Base-by-base conservation (phyloP, 1,140 invertebrate genomes). In the Drosophila navojoa region DNA sequence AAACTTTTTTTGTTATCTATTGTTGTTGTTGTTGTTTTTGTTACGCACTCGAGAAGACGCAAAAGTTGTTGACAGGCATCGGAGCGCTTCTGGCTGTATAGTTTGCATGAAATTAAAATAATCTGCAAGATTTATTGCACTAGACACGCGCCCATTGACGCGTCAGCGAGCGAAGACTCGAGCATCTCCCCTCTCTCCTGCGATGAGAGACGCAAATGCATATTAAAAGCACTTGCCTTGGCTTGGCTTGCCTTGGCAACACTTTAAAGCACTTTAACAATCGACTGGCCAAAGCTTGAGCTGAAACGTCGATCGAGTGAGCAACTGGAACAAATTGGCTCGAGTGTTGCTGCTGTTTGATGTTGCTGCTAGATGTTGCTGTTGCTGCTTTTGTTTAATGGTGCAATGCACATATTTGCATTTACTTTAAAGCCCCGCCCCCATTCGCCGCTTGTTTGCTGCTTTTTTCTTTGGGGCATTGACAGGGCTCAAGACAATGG, bases 41-140 rank as follows among this genome's bases (percentile, higher is more conserved):
- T 47, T 66, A 71, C 70, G 66, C 79, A 79, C 77, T 86, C 70
- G 32, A 80, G 61, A 70, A 80, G 61, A 70, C 58, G 57, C 60
- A 59, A 84, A 89, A 89, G 84, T 89, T 87, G 84, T 87, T 87
- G 84, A 87, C 84, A 87, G 84, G 69, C 84, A 69, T 62, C 63
- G 25, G 45, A 22, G 44, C 42, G 11, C 27, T 5, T 15, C 44
- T 15, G 13, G 32, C 11, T 16, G 68, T 77, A 87, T 87, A 87
- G 84, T 87, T 87, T 84, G 77, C 84, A 80, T 82, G 80, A 87
- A 87, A 87, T 87, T 87, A 84, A 89, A 87, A 87, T 87, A 87
- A 87, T 87, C 84, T 84, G 52, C 38, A 84, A 89, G 84, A 87
- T 87, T 87, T 87, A 87, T 87, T 77, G 79, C 84, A 67, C 66